These are phyloP conservation scores for Gallinago jamesoni DNA, from an alignment of 2,113 vertebrate genomes.

Conservation along the genomic window DNA sequence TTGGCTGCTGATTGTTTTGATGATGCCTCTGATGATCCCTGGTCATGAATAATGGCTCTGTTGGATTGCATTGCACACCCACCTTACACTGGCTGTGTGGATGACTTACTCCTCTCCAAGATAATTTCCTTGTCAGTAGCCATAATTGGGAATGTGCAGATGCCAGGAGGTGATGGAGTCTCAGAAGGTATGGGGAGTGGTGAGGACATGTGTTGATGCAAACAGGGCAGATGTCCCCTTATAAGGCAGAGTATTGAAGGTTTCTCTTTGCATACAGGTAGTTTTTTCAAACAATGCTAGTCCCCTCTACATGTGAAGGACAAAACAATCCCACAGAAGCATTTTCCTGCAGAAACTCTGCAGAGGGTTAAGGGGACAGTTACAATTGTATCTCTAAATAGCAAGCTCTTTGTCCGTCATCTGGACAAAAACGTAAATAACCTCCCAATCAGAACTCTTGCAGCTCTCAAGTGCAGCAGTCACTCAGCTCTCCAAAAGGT, in stretches of 20 bases:
- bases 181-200: background rate
- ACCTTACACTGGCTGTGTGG: fast-evolving
- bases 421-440: background rate
- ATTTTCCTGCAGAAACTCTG: background rate
- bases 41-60: background rate
- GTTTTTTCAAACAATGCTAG: background rate
- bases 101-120: background rate
- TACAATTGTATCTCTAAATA: background rate
- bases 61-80: background rate
- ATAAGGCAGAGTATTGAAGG: background rate
- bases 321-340: background rate
- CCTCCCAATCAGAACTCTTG: background rate
- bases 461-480: background rate
- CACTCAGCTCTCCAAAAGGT: background rate
- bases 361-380: background rate
- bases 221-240: background rate
- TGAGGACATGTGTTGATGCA: background rate
- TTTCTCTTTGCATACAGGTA: background rate
- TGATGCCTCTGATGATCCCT: background rate
- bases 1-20: background rate
- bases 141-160: background rate
- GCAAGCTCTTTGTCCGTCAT: background rate
- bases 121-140: background rate
- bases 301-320: background rate
- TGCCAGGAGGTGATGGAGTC: background rate